Base-by-base conservation (phyloP, 2,113 vertebrate genomes). In the Nesogale talazaci region DNA sequence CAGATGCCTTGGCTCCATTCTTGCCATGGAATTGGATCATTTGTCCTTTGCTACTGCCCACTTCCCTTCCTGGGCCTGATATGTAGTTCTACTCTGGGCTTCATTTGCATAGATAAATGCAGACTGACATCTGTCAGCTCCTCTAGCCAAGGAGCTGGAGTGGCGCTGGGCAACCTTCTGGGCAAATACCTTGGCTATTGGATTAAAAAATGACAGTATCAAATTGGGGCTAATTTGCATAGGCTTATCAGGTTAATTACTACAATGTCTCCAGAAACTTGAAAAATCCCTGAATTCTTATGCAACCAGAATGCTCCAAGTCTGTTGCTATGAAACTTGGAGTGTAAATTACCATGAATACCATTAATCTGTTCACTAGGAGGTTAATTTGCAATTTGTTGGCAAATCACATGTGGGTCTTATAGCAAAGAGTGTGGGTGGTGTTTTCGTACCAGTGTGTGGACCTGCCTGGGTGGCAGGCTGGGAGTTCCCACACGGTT, bases 321-420 rank as follows among this genome's bases (percentile, higher is more conserved):
- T 95, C 94, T 95, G 96, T 97, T 97, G 97, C 96, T 97, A 96
- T 97, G 97, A 96, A 97, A 97, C 95, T 95, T 96, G 75, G 94
- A 94, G 87, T 92, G 87, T 96, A 97, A 95, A 96, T 97, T 97
- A 94, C 94, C 97, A 94, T 94, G 94, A 97, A 97, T 96, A 95
- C 92, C 94, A 94, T 96, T 97, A 97, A 97, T 97, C 95, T 95
- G 95, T 97, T 97, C 95, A 96, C 95, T 96, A 95, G 94, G 95
- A 96, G 96, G 94, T 97, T 97, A 96, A 97, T 97, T 97, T 97
- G 95, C 95, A 96, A 88, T 96, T 97, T 96, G 95, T 97, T 96
- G 95, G 95, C 95, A 96, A 96, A 96, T 97, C 94, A 96, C 96
- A 96, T 88, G 94, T 97, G 96, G 74, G 78, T 96, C 97, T 95